These are phyloP conservation scores for Ibycter americanus DNA, from an alignment of 2,797 vertebrate species.

Conservation along the genomic window DNA sequence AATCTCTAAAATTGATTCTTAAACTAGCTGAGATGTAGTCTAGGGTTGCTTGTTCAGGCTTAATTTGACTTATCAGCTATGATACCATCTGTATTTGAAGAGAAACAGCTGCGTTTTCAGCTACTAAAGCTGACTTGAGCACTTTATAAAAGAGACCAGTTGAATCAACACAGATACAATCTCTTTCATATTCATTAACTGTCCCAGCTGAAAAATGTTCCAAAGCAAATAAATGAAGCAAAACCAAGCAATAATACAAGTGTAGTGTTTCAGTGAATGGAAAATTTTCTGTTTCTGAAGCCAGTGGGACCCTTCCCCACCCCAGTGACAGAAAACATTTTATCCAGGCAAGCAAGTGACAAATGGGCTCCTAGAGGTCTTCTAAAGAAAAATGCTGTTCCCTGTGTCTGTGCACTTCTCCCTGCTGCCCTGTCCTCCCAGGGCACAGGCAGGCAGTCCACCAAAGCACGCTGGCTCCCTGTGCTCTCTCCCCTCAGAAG, in stretches of 20 bases:
- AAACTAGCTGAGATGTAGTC: slow-evolving; percentile 58
- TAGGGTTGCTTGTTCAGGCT: slow-evolving; percentile 65
- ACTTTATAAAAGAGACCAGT: slow-evolving; percentile 18
- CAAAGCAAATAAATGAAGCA: slow-evolving; percentile 37
- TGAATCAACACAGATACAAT: slow-evolving; percentile 58
- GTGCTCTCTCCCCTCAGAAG: fast-evolving
- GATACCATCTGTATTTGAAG: slow-evolving; percentile 55
- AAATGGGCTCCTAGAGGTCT: not conserved
- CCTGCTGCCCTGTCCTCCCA: not conserved
- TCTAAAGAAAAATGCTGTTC: not conserved
- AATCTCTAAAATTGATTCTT: slow-evolving; percentile 62
- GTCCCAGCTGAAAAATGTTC: slow-evolving; percentile 15
- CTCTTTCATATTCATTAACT: slow-evolving; percentile 48
- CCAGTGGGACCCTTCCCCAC: not conserved
- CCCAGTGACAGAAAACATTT: not conserved
- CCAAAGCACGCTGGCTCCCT: not conserved
- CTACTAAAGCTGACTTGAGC: slow-evolving; percentile 60
- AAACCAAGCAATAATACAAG: not conserved
- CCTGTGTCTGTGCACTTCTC: not conserved
- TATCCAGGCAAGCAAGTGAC: not conserved
- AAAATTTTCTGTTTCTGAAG: slow-evolving; percentile 12
- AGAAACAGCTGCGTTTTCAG: slow-evolving; percentile 60
- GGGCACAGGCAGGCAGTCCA: not conserved
- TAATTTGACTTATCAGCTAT: slow-evolving; percentile 69
- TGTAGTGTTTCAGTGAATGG: not conserved